Evolutionary conservation across 2,888 invertebrate species (phyloP).

Genomic region (Timema cristinae): DNA sequence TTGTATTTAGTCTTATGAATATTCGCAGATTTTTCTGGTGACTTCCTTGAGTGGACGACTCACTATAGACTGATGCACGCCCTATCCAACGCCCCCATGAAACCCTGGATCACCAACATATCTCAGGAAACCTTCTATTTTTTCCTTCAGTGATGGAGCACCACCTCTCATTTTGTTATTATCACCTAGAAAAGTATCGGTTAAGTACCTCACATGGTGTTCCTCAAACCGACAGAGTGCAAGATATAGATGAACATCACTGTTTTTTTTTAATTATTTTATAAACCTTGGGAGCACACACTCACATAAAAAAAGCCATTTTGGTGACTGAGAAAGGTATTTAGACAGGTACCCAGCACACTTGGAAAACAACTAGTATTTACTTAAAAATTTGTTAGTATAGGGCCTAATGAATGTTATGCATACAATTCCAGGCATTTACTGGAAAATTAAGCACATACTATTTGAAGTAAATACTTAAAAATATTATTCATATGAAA

Average conservation of each 20-base stretch:
- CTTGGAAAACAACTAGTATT: background rate
- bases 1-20: background rate
- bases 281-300: background rate
- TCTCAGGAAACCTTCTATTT: background rate
- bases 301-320: background rate
- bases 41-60: background rate
- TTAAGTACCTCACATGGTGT: background rate
- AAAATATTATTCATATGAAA: background rate
- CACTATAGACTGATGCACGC: background rate
- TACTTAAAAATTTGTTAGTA: too few species aligned
- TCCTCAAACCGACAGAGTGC: conserved; percentile 3
- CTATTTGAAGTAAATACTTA: conserved; percentile 3
- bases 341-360: background rate
- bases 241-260: background rate
- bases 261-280: background rate
- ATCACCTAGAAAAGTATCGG: background rate
- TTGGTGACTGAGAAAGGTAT: background rate
- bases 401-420: too few species aligned
- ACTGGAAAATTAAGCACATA: background rate
- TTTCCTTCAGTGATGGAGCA: too few species aligned
- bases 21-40: background rate
- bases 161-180: background rate
- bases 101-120: background rate
- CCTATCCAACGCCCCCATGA: background rate
- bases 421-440: too few species aligned